Percentiles rank a stretch among this genome's conserved stretches.
phyloP scores from a whole-genome alignment of 1,140 invertebrate genomes.

The Diploscapter pachys region DNA sequence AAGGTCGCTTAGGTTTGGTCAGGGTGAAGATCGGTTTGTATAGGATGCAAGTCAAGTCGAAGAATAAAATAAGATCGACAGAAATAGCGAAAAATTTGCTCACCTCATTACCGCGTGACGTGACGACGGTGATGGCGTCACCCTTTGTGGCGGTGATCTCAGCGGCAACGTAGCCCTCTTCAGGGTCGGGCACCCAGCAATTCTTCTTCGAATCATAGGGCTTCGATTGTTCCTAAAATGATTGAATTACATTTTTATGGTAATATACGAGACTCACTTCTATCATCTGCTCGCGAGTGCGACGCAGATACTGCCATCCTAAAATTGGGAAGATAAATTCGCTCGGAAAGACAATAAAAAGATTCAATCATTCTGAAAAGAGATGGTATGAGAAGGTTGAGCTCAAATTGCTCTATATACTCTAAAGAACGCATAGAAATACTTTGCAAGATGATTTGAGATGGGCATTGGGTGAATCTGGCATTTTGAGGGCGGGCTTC shows the following conservation, averaged over 20 bases:
- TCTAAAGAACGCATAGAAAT: no score
- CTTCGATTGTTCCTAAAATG: constrained; percentile 49
- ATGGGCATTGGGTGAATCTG: no score
- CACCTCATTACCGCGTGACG: constrained; percentile 45
- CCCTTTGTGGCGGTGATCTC: constrained; percentile 97
- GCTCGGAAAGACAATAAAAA: no score
- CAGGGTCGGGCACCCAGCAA: constrained; percentile 53
- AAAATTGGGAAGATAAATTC: no score
- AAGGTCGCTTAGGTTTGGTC: no score
- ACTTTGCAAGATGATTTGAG: no score
- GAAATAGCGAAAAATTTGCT: background rate
- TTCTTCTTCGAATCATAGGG: constrained; percentile 58
- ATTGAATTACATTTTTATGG: background rate
- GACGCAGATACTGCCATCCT: constrained; percentile 50
- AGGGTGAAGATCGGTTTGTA: no score
- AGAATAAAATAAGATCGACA: background rate
- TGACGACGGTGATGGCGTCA: constrained; percentile 82
- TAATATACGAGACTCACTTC: constrained; percentile 28
- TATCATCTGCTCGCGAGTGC: constrained; percentile 43
- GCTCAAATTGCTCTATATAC: no score
- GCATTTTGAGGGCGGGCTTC: no score
- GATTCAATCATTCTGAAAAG: no score
- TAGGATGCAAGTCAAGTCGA: background rate
- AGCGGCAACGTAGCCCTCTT: constrained; percentile 75
- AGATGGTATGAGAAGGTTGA: no score